Evolutionary conservation across 2,797 vertebrate species (phyloP), one percentile per base, ranked within the genome.

Genomic region (Pygocentrus nattereri): DNA sequence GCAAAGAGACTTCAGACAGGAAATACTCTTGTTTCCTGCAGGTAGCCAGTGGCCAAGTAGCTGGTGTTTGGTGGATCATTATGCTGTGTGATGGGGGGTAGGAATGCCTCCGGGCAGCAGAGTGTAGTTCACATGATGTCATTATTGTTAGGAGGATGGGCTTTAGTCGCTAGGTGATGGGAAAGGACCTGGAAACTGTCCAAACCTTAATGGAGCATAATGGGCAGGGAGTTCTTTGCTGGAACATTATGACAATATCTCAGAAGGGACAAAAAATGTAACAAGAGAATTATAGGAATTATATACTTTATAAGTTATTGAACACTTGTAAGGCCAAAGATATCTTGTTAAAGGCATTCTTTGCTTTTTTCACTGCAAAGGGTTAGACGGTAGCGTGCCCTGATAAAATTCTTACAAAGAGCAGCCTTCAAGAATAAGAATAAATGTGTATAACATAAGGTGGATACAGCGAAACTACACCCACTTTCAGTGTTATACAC

Each of bases 181-280:
- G 49, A 11, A 27, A n/a, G 25, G 49, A 72, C 23, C 19, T 65
- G 69, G 47, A 80, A 54, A 16, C 70, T 56, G 59, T 23, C 59
- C 78, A 80, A 41, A 44, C 31, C 47, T 27, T 16, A 80, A 80
- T 80, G 59, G 49, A 64, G 10, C 67, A 34, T 56, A 65, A 67
- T 74, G n/a, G 70, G 27, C 16, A 30, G 5, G 38, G 38, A 3
- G 41, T 49, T 12, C 25, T 50, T 27, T 79, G 21, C 5, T 65
- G 30, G 58, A 64, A 54, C 21, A 18, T 18, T 1, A 58, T 49
- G 27, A 47, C 11, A 25, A 4, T 30, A 38, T 19, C 19, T 52
- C 10, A 13, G 4, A 25, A n/a, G 5, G 25, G 15, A 52, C 12
- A 41, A 47, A 69, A 31, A 3, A 50, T 12, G 23, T 50, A 62